These are phyloP conservation scores for Pristionchus arcanus DNA, from an alignment of 2,888 invertebrate species.

Conservation along the genomic window DNA sequence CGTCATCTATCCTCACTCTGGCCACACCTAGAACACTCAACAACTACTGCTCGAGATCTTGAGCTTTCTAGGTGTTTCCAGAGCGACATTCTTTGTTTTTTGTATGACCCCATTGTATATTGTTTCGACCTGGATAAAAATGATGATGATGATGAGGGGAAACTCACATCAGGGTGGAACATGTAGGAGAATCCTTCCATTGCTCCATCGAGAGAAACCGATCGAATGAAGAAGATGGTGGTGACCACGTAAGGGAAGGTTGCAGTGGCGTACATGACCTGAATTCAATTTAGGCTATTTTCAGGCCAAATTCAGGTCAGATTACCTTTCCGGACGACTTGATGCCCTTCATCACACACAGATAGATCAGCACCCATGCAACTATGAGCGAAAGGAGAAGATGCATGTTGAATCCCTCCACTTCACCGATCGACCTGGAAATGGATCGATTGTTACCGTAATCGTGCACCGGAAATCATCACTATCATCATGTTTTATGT, in stretches of 20 bases:
- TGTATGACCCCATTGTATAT: no score
- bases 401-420: slow-evolving; percentile 93
- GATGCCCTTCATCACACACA: slow-evolving; percentile 96
- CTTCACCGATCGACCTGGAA: slow-evolving; percentile 83
- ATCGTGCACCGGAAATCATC: background rate
- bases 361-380: slow-evolving; percentile 93
- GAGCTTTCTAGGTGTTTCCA: no score
- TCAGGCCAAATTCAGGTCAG: background rate
- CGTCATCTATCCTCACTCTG: no score
- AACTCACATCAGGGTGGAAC: slow-evolving; percentile 91
- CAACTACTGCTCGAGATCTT: no score
- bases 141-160: no score
- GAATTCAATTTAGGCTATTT: slow-evolving; percentile 57
- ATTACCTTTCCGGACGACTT: slow-evolving; percentile 92
- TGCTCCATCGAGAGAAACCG: slow-evolving; percentile 91
- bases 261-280: slow-evolving; percentile 96
- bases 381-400: slow-evolving; percentile 91
- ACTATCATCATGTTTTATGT: background rate
- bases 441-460: background rate
- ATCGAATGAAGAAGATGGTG: slow-evolving; percentile 94
- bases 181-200: slow-evolving; percentile 91
- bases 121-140: no score
- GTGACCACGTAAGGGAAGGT: slow-evolving; percentile 94
- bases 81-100: no score
- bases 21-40: no score